Evolutionary conservation across 2,113 vertebrate genomes (phyloP).

Genomic region (Triplophysa rosa): DNA sequence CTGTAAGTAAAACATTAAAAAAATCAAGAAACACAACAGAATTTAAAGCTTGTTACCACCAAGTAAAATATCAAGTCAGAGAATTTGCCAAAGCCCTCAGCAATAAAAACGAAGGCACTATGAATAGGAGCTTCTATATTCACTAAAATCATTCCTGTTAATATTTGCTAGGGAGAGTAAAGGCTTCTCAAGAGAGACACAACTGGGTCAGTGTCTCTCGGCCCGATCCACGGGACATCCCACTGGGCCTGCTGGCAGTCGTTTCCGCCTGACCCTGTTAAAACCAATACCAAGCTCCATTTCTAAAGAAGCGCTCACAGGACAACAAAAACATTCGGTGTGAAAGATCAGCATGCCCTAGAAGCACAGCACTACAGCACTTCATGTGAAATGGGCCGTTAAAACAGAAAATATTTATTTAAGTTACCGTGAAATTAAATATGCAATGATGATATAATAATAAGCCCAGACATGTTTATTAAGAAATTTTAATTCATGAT

Average conservation of each 20-base stretch:
- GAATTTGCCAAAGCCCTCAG: not conserved
- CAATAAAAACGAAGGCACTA: not conserved
- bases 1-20: not conserved
- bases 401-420: not conserved
- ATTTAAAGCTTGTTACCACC: not conserved
- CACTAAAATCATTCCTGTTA: constrained; percentile 31
- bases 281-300: constrained; percentile 10
- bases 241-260: constrained; percentile 15
- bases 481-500: not conserved
- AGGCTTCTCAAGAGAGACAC: constrained; percentile 15
- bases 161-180: constrained; percentile 1
- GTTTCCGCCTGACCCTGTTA: not conserved
- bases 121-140: constrained; percentile 29
- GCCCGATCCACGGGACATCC: constrained; percentile 8
- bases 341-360: not conserved
- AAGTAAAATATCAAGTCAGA: not conserved
- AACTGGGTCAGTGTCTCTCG: constrained; percentile 30
- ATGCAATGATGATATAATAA: too few relatives aligned
- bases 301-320: constrained; percentile 1
- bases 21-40: not conserved
- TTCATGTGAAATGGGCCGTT: too few relatives aligned
- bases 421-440: not conserved
- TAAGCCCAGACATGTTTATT: not conserved
- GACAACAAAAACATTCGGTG: not conserved
- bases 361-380: not conserved